Evolutionary conservation across 2,888 invertebrate species (phyloP), one percentile per base, ranked within the genome.

Genomic region (Celastrina argiolus): DNA sequence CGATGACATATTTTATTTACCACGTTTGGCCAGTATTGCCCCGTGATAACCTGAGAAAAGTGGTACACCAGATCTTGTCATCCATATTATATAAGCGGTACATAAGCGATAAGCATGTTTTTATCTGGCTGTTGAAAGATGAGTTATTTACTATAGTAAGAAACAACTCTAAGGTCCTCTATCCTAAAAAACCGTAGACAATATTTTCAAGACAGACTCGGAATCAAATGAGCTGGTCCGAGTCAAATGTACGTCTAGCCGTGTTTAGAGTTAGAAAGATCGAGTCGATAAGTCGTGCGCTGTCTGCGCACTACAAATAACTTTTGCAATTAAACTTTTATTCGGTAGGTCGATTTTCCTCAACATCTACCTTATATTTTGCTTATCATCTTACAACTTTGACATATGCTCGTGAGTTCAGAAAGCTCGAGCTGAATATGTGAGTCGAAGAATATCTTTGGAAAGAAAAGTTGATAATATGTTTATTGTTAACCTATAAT

Each of bases 261-360:
- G 65, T 68, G 68, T 69, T 69, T 65, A 67, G 70, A 71, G 70
- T 72, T 73, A 67, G 70, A 68, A 74, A 71, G 72, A 77, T 73
- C 74, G 73, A 74, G 75, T 75, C 72, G 74, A 74, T 75, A 74
- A 74, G 79, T 77, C 78, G 75, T 78, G 66, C 75, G 76, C 76
- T 80, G 83, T 84, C 83, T 84, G 82, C 79, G 78, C 78, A 82
- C 81, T 84, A 80, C 82, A 85, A 83, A 83, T 81, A 87, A 88
- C 84, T 88, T 89, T 86, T 70, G 82, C 87, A 88, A 87, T 89
- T 88, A 88, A 88, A 89, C 84, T 88, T 87, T 86, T 87, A 87
- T 87, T 82, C 78, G 78, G 74, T 71, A 81, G 76, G 83, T 85
- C 85, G 81, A 83, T 83, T 83, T 82, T 80, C 78, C 81, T 77